Evolutionary conservation across 2,888 invertebrate species (phyloP).

Genomic region (Drosophila lutescens): DNA sequence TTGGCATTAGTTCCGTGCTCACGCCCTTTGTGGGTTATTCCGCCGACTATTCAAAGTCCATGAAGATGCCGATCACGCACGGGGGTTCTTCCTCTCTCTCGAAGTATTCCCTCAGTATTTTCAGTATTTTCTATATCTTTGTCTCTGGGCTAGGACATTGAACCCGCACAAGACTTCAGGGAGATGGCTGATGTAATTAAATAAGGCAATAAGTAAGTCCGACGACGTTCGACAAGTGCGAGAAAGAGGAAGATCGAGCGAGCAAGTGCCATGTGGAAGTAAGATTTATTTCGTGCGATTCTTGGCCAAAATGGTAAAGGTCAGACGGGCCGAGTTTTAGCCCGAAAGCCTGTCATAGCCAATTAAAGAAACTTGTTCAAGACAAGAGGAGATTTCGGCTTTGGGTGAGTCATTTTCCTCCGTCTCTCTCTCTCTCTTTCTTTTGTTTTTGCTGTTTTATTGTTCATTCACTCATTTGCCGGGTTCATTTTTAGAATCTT

Average conservation of each 20-base stretch:
- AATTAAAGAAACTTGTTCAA: constrained; percentile 73
- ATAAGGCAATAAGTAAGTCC: constrained; percentile 13
- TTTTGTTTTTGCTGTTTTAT: constrained; percentile 15
- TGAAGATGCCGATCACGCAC: constrained; percentile 41
- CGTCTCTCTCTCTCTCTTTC: background rate
- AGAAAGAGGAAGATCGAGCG: constrained; percentile 1
- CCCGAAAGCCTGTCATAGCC: constrained; percentile 41
- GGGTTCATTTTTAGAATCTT: constrained; percentile 49
- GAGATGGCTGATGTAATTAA: constrained; percentile 37
- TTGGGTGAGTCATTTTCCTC: constrained; percentile 22
- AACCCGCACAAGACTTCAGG: constrained; percentile 2
- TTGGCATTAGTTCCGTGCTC: constrained; percentile 21
- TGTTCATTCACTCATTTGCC: constrained; percentile 34
- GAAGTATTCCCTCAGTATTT: background rate
- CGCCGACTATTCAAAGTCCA: constrained; percentile 9
- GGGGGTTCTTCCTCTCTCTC: background rate
- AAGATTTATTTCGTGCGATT: constrained; percentile 28
- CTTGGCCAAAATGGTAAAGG: constrained; percentile 42
- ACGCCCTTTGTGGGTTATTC: constrained; percentile 31
- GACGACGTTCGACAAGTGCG: constrained; percentile 10
- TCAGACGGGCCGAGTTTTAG: constrained; percentile 9
- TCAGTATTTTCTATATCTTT: background rate
- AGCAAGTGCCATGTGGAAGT: constrained; percentile 26
- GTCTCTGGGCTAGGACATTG: constrained; percentile 26
- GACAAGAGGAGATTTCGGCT: constrained; percentile 14